Evolutionary conservation across 1,140 invertebrate genomes (phyloP).

Genomic region (Drosophila bipectinata): DNA sequence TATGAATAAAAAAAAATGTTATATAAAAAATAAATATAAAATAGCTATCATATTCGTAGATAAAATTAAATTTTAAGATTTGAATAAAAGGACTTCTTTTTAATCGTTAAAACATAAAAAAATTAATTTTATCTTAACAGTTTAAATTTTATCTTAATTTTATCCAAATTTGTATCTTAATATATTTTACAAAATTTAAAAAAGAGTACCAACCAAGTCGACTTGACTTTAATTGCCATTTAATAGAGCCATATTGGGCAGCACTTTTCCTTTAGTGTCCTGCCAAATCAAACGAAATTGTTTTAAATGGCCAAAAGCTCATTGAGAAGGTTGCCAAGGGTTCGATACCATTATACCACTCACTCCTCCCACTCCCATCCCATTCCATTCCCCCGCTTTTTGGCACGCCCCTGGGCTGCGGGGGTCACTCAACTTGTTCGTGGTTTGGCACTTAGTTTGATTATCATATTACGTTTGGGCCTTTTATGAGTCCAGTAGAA

Average conservation of each 20-base stretch:
- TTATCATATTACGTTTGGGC: constrained; percentile 73
- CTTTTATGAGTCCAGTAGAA: constrained; percentile 45
- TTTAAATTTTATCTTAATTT: no score
- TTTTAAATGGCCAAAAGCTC: constrained; percentile 60
- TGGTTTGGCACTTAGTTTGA: constrained; percentile 67
- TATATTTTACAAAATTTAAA: neutral
- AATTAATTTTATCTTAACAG: no score
- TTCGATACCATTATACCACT: neutral
- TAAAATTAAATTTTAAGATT: neutral
- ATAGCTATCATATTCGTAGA: neutral
- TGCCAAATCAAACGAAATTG: constrained; percentile 70
- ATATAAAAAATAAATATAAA: neutral
- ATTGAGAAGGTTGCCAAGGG: constrained; percentile 27
- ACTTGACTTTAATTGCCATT: neutral
- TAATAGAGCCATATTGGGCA: constrained; percentile 34
- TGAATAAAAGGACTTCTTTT: no score
- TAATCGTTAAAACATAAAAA: no score
- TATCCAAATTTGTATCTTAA: no score
- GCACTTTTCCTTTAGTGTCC: constrained; percentile 11
- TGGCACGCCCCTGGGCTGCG: constrained; percentile 19
- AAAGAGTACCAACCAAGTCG: constrained; percentile 2
- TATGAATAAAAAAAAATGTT: neutral
- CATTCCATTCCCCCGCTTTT: neutral
- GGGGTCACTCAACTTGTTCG: constrained; percentile 49
- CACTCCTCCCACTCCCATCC: no score